Evolutionary conservation across 2,113 vertebrate genomes (phyloP).

Genomic region (Mungos mungo): DNA sequence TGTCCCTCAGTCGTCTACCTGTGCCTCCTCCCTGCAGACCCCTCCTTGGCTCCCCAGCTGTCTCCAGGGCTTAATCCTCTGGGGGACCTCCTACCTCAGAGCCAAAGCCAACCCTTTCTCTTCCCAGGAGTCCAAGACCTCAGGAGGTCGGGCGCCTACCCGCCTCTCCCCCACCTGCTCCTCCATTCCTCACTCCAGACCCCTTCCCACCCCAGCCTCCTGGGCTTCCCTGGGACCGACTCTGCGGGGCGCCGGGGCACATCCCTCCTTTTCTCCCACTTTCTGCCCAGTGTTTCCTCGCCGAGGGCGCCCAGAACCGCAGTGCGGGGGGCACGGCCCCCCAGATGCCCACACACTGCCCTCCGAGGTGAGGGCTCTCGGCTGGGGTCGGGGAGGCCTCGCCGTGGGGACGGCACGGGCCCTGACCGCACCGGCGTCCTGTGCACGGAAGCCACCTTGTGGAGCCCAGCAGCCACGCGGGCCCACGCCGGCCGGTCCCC

Average conservation of each 20-base stretch:
- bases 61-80: accelerated
- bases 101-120: background rate
- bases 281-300: background rate
- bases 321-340: background rate
- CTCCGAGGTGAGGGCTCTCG: background rate
- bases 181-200: background rate
- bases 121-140: background rate
- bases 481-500: accelerated
- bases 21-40: background rate
- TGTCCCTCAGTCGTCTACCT: accelerated
- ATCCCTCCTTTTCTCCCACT: no score
- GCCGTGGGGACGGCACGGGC: background rate
- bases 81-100: background rate
- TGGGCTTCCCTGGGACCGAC: background rate
- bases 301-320: background rate
- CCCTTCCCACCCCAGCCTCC: background rate
- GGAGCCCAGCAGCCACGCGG: accelerated
- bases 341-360: background rate
- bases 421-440: background rate
- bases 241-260: background rate
- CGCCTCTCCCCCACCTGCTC: accelerated
- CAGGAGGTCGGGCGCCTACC: background rate
- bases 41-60: accelerated
- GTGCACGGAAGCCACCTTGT: accelerated
- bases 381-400: background rate